These are phyloP conservation scores for Mystacornis crossleyi DNA, from an alignment of 2,113 vertebrate species.

Conservation along the genomic window DNA sequence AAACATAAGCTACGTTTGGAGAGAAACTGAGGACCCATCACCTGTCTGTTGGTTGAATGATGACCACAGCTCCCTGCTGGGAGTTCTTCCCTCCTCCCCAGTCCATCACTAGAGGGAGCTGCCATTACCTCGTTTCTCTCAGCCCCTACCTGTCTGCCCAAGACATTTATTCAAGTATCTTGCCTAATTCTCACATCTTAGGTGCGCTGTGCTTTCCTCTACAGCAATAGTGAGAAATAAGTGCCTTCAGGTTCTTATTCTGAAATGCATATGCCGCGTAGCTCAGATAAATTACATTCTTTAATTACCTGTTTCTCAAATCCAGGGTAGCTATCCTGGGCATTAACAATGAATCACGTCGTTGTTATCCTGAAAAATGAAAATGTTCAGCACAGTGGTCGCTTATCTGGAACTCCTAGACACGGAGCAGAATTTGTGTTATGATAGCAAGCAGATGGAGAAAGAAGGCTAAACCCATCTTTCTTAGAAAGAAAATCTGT, in stretches of 20 bases:
- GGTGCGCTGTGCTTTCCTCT: not conserved
- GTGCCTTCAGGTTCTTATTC: not conserved
- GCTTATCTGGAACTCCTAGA: not conserved
- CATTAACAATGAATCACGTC: not conserved
- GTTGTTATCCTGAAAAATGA: not conserved
- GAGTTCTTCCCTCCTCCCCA: not conserved
- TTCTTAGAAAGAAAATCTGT: not conserved
- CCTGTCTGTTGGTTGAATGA: not conserved
- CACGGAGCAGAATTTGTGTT: not conserved
- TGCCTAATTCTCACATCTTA: not conserved
- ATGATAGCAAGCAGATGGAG: not conserved
- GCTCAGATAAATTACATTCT: not conserved
- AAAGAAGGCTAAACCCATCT: not conserved
- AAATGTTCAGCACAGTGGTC: not conserved
- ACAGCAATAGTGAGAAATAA: not conserved
- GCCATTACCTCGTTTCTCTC: not conserved
- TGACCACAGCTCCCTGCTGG: not conserved
- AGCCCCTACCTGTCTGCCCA: not conserved
- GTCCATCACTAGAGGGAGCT: not conserved
- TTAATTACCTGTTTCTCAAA: not conserved
- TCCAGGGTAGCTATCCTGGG: not conserved
- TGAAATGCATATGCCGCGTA: not conserved
- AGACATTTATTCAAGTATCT: not conserved
- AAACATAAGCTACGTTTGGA: not conserved
- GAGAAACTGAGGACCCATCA: not conserved